A percentile compares a stretch with the other conserved stretches of the same genome.
Conservation (phyloP, 2,797 vertebrate genomes). For the Okamejei kenojei region DNA sequence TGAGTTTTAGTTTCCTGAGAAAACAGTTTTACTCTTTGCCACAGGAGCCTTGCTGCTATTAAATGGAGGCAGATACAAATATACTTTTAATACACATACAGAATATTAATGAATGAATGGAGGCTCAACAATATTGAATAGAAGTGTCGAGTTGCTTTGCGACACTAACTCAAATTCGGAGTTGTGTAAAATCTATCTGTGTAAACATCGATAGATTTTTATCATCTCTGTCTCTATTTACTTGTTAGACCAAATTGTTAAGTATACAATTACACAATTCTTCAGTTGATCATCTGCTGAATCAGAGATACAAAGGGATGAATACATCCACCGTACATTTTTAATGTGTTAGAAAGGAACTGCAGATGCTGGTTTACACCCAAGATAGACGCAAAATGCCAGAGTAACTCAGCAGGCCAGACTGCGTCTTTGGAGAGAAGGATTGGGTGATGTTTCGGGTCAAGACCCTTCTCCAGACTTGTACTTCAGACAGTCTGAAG, state of each 20-base stretch:
- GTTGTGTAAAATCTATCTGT: not conserved
- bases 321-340: not conserved
- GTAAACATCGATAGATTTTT: not conserved
- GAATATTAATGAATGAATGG: not conserved
- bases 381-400: too few relatives aligned
- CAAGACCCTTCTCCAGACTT: too few relatives aligned
- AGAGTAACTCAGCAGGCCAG: too few relatives aligned
- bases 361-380: too few relatives aligned
- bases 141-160: not conserved
- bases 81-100: not conserved
- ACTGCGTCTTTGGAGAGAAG: too few relatives aligned
- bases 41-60: not conserved
- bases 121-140: not conserved
- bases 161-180: not conserved
- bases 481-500: too few relatives aligned
- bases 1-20: not conserved
- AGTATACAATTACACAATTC: not conserved
- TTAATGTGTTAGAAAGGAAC: not conserved
- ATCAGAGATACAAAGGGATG: not conserved
- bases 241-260: slow-evolving; percentile 1
- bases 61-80: not conserved
- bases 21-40: not conserved
- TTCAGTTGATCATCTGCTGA: not conserved
- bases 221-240: not conserved
- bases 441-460: too few relatives aligned